Evolutionary conservation across 30 jellyfish, hydroid and myxozoan species (phyloP).

Genomic region (Rhopilema esculentum): DNA sequence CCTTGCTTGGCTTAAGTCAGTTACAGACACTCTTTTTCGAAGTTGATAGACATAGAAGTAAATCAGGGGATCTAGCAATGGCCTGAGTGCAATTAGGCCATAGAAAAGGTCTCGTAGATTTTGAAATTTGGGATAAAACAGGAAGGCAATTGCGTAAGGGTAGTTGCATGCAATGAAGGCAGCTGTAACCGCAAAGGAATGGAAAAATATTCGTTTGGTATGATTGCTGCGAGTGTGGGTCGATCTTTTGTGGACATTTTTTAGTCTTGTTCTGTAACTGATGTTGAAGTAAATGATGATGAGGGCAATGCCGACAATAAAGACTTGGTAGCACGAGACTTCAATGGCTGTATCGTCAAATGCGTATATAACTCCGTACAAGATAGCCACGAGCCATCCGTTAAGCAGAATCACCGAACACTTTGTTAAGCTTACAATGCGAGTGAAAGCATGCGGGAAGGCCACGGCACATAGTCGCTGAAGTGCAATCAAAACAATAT

Average conservation of each 20-base stretch:
- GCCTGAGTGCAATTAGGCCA: constrained; percentile 27
- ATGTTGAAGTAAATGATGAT: constrained; percentile 12
- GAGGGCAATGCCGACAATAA: constrained; percentile 27
- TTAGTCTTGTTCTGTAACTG: constrained; percentile 8
- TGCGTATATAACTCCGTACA: constrained; percentile 11
- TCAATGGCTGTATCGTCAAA: not conserved
- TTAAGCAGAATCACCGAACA: not conserved
- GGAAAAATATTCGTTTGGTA: constrained; percentile 5
- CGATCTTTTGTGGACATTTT: not conserved
- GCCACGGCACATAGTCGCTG: constrained; percentile 36
- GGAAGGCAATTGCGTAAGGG: constrained; percentile 41
- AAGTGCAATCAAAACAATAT: constrained; percentile 21
- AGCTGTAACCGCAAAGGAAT: constrained; percentile 26
- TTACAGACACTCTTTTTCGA: not conserved
- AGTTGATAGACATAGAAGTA: constrained; percentile 22
- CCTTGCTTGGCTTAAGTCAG: not conserved
- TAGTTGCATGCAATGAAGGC: constrained; percentile 19
- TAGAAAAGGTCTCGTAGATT: constrained; percentile 21
- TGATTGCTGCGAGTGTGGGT: not conserved
- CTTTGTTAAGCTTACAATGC: not conserved
- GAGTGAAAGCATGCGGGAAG: constrained; percentile 20
- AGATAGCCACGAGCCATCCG: constrained; percentile 21
- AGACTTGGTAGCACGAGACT: constrained; percentile 29
- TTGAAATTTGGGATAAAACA: constrained; percentile 7
- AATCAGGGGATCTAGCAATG: constrained; percentile 34